phyloP scores from a whole-genome alignment of 2,797 vertebrate genomes.

The Sebastes dallii region DNA sequence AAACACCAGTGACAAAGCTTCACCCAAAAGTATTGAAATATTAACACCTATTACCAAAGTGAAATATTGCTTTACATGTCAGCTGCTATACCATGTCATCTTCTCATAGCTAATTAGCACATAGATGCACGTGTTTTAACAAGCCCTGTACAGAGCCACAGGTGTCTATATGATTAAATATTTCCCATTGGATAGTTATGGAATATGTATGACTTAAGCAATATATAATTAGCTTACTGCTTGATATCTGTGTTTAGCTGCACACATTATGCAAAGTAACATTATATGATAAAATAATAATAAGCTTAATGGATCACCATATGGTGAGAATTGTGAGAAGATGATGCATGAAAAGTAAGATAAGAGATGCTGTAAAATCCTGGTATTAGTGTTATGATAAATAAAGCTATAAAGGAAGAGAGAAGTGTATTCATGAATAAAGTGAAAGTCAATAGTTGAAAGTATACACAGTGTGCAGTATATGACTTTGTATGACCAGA shows the following conservation, averaged over 20 bases:
- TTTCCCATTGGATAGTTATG: neutral
- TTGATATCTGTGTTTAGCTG: neutral
- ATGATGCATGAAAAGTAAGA: neutral
- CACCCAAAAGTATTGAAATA: neutral
- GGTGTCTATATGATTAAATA: conserved; percentile 7
- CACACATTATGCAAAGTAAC: neutral
- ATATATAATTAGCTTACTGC: neutral
- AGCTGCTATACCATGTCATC: neutral
- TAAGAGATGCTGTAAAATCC: neutral
- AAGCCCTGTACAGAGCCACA: neutral
- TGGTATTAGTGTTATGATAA: neutral
- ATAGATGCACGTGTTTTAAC: conserved; percentile 1
- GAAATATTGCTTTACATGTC: neutral
- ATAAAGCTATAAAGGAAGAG: neutral
- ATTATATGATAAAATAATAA: neutral
- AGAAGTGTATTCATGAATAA: neutral
- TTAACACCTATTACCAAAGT: neutral
- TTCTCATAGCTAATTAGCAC: conserved; percentile 25
- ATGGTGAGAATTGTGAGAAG: neutral
- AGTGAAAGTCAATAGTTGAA: neutral
- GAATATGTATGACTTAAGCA: neutral
- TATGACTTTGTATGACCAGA: neutral
- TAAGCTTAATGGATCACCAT: neutral
- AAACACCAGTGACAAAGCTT: neutral
- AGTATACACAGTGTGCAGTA: neutral